A percentile compares a stretch with the other conserved stretches of the same genome.
Conservation (phyloP, 2,797 vertebrate genomes). For the Gymnoscopelus microlampas region DNA sequence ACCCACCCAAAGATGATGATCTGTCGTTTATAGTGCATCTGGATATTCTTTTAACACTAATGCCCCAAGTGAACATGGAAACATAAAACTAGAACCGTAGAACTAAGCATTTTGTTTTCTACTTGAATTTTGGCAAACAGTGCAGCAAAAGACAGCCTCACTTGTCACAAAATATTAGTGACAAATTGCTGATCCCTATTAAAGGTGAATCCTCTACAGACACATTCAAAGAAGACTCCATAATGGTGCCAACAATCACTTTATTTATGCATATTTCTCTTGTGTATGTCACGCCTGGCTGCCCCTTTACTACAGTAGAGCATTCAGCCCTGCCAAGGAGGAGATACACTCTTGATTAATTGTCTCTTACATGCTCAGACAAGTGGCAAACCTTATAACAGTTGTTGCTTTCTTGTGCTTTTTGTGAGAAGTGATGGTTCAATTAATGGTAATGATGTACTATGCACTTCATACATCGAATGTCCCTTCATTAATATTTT, state of each 20-base stretch:
- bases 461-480: too few relatives aligned
- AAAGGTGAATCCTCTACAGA: constrained; percentile 13
- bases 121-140: too few relatives aligned
- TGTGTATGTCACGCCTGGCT: constrained; percentile 35
- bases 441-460: constrained; percentile 26
- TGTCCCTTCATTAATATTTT: too few relatives aligned
- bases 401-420: constrained; percentile 28
- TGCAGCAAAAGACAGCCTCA: too few relatives aligned
- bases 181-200: constrained; percentile 38
- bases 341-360: constrained; percentile 31
- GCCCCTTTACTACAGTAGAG: constrained; percentile 28
- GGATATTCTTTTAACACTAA: too few relatives aligned
- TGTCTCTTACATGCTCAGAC: constrained; percentile 37
- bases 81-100: too few relatives aligned
- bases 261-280: constrained; percentile 46
- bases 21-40: not conserved
- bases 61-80: too few relatives aligned
- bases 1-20: constrained; percentile 11
- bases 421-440: constrained; percentile 34
- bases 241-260: constrained; percentile 29
- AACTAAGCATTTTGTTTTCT: too few relatives aligned
- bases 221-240: constrained; percentile 38
- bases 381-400: constrained; percentile 20
- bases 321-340: constrained; percentile 33
- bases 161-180: not conserved